Evolutionary conservation across 1,140 invertebrate species (phyloP).

Genomic region (Epicauta chinensis): DNA sequence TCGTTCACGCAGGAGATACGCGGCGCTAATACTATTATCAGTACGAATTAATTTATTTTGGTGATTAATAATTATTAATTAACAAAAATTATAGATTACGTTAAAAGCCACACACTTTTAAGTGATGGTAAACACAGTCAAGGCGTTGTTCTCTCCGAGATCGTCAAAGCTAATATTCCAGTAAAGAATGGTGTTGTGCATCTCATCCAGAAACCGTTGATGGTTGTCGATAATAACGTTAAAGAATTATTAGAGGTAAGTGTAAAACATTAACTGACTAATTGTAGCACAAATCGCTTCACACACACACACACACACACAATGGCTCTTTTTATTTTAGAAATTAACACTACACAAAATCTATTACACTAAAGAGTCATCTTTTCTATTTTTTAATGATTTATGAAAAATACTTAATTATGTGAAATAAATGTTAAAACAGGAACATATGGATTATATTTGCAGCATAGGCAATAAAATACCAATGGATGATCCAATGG

Average conservation of each 20-base stretch:
- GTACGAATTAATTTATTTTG: constrained; percentile 19
- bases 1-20: constrained; percentile 51
- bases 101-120: constrained; percentile 79
- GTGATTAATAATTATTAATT: neutral
- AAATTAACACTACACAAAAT: neutral
- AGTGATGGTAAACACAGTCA: constrained; percentile 66
- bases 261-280: no score
- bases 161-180: constrained; percentile 86
- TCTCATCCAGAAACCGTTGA: constrained; percentile 81
- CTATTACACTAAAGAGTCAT: neutral
- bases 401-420: neutral
- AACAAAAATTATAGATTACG: constrained; percentile 72
- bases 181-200: constrained; percentile 89
- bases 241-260: constrained; percentile 79
- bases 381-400: neutral
- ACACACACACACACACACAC: neutral
- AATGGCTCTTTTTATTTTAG: neutral
- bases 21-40: constrained; percentile 25
- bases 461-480: constrained; percentile 30
- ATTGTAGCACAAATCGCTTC: no score
- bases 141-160: constrained; percentile 79
- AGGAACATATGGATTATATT: constrained; percentile 35
- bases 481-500: constrained; percentile 2
- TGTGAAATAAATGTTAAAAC: no score
- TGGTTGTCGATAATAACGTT: constrained; percentile 81